Evolutionary conservation across 2,888 invertebrate species (phyloP).

Genomic region (Melipona bicolor): DNA sequence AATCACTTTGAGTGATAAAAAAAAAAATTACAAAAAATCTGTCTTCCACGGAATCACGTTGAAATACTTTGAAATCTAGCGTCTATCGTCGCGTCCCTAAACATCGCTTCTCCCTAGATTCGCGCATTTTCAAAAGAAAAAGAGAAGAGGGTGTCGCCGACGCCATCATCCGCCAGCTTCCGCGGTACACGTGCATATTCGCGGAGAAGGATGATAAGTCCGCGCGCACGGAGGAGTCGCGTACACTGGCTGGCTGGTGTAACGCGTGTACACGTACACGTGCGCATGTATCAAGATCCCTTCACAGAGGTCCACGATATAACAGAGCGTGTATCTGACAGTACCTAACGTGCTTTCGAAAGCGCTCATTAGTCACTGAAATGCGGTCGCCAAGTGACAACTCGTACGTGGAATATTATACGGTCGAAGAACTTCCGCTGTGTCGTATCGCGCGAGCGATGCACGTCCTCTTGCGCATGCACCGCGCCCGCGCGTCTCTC

Average conservation of each 20-base stretch:
- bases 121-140: background rate
- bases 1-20: too few relatives aligned
- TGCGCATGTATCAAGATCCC: slow-evolving; percentile 56
- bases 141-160: background rate
- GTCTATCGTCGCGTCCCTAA: background rate
- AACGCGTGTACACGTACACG: background rate
- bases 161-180: background rate
- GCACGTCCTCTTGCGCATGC: slow-evolving; percentile 49
- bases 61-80: background rate
- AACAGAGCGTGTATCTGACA: slow-evolving; percentile 70
- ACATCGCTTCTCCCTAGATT: background rate
- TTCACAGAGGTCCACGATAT: slow-evolving; percentile 55
- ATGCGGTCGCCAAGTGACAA: slow-evolving; percentile 80
- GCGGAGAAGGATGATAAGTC: slow-evolving; percentile 27
- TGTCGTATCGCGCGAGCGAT: slow-evolving; percentile 74
- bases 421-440: slow-evolving; percentile 80
- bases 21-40: background rate
- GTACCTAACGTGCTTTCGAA: slow-evolving; percentile 76
- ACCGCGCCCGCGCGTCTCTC: slow-evolving; percentile 43
- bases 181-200: background rate
- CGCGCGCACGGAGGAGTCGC: background rate
- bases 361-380: slow-evolving; percentile 81
- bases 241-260: background rate
- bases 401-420: slow-evolving; percentile 77
- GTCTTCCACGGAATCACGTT: background rate